These are phyloP conservation scores for Chironomus striatipennis DNA, from an alignment of 1,140 invertebrate species.

Conservation along the genomic window DNA sequence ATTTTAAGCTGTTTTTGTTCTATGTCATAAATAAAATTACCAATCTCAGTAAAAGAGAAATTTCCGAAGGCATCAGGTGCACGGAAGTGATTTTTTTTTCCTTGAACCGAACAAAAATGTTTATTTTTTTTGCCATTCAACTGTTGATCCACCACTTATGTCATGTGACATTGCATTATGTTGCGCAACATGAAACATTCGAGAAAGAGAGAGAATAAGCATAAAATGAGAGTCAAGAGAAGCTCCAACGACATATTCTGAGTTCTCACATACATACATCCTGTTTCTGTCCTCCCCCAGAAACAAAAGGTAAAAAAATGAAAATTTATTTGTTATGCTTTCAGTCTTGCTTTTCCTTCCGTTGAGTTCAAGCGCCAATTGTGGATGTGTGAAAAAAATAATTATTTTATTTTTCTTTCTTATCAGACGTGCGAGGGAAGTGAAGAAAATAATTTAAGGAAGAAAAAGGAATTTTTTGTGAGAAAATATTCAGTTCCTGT, in stretches of 20 bases:
- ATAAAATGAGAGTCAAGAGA: neutral
- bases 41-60: neutral
- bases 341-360: slow-evolving; percentile 20
- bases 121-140: neutral
- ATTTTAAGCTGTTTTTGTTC: neutral
- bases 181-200: neutral
- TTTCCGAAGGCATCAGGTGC: slow-evolving; percentile 11
- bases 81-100: neutral
- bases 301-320: neutral
- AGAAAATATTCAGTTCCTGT: neutral
- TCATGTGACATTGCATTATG: neutral
- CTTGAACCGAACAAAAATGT: neutral
- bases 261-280: neutral
- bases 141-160: neutral
- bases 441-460: neutral
- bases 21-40: neutral
- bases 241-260: neutral
- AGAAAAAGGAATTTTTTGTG: neutral
- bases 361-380: neutral
- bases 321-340: slow-evolving; percentile 17
- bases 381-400: neutral
- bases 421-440: neutral
- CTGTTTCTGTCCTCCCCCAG: slow-evolving; percentile 2
- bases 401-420: neutral
- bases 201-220: neutral